Evolutionary conservation across 2,113 vertebrate species (phyloP), one percentile per base, ranked within the genome.

Genomic region (Oplegnathus fasciatus): DNA sequence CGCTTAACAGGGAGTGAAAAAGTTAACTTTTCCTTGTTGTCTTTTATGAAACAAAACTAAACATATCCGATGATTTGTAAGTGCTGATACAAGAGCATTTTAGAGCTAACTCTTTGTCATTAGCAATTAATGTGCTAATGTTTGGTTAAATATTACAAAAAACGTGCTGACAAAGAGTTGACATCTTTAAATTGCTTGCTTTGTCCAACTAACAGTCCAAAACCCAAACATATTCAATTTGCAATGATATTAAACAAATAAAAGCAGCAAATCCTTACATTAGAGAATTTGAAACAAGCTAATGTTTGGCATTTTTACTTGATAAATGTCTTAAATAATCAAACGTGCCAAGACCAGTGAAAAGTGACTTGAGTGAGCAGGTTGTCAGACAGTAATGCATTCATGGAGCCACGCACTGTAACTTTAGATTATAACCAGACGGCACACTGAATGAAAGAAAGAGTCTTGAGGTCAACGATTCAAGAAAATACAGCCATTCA

Each of bases 341-440:
- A 4, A 73, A 44, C 71, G 62, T 17, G 37, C 57, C 54, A 34
- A 70, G 84, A 80, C 72, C 76, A 79, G 54, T 83, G 44, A 57
- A 76, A 77, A 52, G n/a, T 52, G 75, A 66, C 42, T 80, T 40
- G 44, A 37, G 54, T 83, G 61, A 67, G 75, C 52, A 78, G 77
- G 58, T 15, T 71, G 82, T 82, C 85, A 60, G 65, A 62, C 69
- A 40, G 48, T 30, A 62, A 50, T 60, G 37, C 58, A 67, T 70
- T 85, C 62, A 68, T 71, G 44, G 54, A 86, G 81, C 83, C 60
- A 10, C 37, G 24, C 24, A 30, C 62, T 57, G 60, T 46, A 89
- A 87, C 20, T 71, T 73, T 22, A 84, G 14, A 86, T 55, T 3
- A 60, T 9, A 69, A 76, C 72, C 67, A 65, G 44, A 64, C 42